Evolutionary conservation across 1,140 invertebrate genomes (phyloP), one percentile per base, ranked within the genome.

Genomic region (Hypothenemus hampei): DNA sequence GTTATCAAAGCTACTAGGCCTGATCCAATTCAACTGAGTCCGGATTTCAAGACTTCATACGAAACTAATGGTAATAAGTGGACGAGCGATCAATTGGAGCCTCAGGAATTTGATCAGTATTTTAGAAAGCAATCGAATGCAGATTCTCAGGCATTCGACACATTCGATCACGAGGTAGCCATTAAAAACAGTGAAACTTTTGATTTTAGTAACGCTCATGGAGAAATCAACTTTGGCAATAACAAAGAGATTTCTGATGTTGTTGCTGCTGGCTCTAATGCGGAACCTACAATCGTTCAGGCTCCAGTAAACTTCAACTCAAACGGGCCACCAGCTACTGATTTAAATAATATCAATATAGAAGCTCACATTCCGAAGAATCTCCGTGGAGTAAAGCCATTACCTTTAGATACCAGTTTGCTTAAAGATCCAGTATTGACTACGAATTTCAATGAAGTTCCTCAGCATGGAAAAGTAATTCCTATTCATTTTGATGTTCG

Each of bases 401-500:
- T 55, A 24, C 52, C 52, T 16, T 7, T 55, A 0, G 52, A 55
- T 13, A 55, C 52, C 33, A 55, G 52, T 40, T 20, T 55, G 13
- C 22, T 55, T 11, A 43, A 55, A 39, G 52, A 55, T 11, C 43
- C 52, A 37, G 44, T 55, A 18, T 41, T 55, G 15, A 55, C 44
- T 10, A 55, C 52, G n/a, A 16, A 18, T 21, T 7, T 31, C 16
- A 37, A 47, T 26, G 36, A 35, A n/a, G 16, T 16, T 6, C 2
- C 40, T 6, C 35, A 53, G 36, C n/a, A 44, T 15, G 23, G 37
- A 1, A 26, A 20, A 40, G 18, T 44, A 4, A 44, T 55, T 31
- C 52, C 52, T 6, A 55, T 55, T 29, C 52, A 46, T 20, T 55
- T 55, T 29, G 52, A 55, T 29, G 16, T 55, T 16, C 11, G 52